Evolutionary conservation across 2,797 vertebrate genomes (phyloP).

Genomic region (Vespertilio murinus): DNA sequence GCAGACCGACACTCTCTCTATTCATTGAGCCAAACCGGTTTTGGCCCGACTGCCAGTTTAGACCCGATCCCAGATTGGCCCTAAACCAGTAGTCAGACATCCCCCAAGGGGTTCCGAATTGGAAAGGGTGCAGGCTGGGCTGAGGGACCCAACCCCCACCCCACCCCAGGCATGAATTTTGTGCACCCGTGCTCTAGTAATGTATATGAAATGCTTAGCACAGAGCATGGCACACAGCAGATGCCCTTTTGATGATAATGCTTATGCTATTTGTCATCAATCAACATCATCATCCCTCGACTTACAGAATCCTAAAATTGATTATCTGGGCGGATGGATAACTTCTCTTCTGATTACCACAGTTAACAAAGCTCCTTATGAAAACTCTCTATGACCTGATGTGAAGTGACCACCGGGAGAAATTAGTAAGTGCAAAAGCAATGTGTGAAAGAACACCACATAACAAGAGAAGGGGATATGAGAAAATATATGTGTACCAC

Average conservation of each 20-base stretch:
- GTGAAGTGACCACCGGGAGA: not conserved
- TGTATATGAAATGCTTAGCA: not conserved
- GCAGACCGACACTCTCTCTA: too few species aligned
- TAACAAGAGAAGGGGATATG: not conserved
- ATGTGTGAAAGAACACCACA: not conserved
- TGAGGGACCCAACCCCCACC: too few species aligned
- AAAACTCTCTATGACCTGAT: not conserved
- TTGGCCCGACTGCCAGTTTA: too few species aligned
- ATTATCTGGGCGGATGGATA: not conserved
- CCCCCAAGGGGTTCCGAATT: fast-evolving
- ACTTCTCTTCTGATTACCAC: not conserved
- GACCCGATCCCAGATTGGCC: too few species aligned
- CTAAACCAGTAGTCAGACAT: too few species aligned
- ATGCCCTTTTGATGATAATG: not conserved
- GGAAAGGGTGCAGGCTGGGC: too few species aligned
- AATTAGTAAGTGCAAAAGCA: not conserved
- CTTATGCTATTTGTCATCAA: not conserved
- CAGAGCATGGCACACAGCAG: not conserved
- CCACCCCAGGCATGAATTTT: fast-evolving
- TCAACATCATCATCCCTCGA: not conserved
- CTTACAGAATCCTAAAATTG: not conserved
- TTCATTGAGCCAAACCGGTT: too few species aligned
- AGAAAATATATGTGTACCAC: not conserved
- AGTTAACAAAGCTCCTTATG: not conserved
- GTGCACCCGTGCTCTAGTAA: not conserved